Conservation (phyloP, 2,113 vertebrate genomes). For the Sinocyclocheilus anophthalmus region DNA sequence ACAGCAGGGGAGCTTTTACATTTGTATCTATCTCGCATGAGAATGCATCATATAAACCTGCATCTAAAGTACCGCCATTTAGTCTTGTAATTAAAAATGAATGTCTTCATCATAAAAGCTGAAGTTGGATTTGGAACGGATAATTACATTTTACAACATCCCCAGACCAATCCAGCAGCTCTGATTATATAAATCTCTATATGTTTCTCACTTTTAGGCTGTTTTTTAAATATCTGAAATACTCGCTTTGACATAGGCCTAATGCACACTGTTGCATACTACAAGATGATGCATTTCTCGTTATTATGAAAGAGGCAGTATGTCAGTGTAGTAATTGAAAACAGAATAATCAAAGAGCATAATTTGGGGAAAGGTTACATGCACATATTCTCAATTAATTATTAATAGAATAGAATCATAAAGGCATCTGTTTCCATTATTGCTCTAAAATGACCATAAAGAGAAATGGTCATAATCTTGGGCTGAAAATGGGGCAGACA, state of each 20-base stretch:
- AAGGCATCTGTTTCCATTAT: slow-evolving; percentile 27
- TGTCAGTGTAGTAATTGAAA: neutral
- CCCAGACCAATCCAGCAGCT: slow-evolving; percentile 15
- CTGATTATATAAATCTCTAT: slow-evolving; percentile 8
- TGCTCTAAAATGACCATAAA: slow-evolving; percentile 47
- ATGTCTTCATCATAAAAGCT: slow-evolving; percentile 31
- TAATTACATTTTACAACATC: slow-evolving; percentile 20
- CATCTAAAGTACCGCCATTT: slow-evolving; percentile 42
- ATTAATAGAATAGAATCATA: neutral
- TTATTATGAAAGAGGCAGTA: neutral
- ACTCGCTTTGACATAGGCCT: neutral
- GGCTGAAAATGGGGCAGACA: slow-evolving; percentile 47
- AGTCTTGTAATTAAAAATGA: slow-evolving; percentile 47
- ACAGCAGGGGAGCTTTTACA: neutral
- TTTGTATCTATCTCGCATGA: slow-evolving; percentile 26
- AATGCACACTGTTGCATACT: neutral
- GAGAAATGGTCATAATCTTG: slow-evolving; percentile 44
- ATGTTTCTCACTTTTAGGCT: slow-evolving; percentile 3
- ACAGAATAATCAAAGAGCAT: neutral
- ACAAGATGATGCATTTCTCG: neutral
- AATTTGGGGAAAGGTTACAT: neutral
- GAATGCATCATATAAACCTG: slow-evolving; percentile 1
- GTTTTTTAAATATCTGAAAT: neutral
- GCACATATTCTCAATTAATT: slow-evolving; percentile 5
- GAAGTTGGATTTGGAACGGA: neutral